A percentile compares a stretch with the other conserved stretches of the same genome.
Conservation (phyloP, 2,797 vertebrate genomes). For the Eutrigla gurnardus region DNA sequence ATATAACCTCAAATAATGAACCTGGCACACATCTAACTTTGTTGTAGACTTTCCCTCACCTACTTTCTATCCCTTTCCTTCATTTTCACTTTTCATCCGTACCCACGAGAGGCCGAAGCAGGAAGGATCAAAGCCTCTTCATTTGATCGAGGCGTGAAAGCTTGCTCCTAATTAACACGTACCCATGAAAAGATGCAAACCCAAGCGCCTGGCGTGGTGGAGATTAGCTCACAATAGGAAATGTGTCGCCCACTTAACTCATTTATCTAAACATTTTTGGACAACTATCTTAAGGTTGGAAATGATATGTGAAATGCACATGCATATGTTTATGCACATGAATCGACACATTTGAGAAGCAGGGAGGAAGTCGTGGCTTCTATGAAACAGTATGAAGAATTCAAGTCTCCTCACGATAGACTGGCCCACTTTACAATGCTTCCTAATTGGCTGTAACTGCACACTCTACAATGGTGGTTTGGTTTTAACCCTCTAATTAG, state of each 20-base stretch:
- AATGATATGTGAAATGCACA: too few relatives aligned
- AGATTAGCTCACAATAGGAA: neutral
- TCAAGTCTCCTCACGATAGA: neutral
- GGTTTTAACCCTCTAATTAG: slow-evolving; percentile 61
- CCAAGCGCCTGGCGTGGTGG: neutral
- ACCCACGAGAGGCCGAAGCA: neutral
- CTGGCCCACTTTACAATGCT: slow-evolving; percentile 36
- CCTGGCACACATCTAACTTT: neutral
- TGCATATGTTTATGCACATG: neutral
- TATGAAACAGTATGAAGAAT: slow-evolving; percentile 4
- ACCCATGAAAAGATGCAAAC: neutral
- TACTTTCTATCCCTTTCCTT: neutral
- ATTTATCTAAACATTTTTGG: neutral
- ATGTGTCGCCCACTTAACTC: neutral
- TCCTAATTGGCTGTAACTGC: slow-evolving; percentile 50
- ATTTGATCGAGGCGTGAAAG: neutral
- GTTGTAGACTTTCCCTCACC: neutral
- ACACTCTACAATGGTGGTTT: slow-evolving; percentile 33
- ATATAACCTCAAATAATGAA: neutral
- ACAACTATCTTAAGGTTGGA: neutral
- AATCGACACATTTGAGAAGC: neutral
- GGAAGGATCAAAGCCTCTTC: neutral
- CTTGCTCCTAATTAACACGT: slow-evolving; percentile 1
- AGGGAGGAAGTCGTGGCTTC: neutral
- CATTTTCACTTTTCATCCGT: neutral